phyloP scores from a whole-genome alignment of 2,888 invertebrate genomes.

The Cactoblastis cactorum region DNA sequence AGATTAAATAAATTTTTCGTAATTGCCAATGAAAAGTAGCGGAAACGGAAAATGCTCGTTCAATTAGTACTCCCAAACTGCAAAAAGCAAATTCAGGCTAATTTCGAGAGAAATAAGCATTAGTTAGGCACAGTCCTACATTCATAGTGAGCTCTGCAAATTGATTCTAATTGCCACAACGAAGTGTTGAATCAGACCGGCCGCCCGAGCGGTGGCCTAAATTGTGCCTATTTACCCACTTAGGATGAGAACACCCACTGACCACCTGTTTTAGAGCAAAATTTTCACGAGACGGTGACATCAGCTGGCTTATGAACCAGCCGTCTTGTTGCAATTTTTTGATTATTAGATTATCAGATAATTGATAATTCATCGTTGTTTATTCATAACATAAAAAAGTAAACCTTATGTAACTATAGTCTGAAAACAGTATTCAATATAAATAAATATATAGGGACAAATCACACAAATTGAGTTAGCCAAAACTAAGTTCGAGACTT shows the following conservation, averaged over 20 bases:
- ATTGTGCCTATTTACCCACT: slow-evolving; percentile 73
- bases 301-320: slow-evolving; percentile 35
- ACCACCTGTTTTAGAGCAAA: slow-evolving; percentile 62
- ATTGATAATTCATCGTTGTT: too few relatives aligned
- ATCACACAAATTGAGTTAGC: too few relatives aligned
- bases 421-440: too few relatives aligned
- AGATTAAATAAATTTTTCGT: too few relatives aligned
- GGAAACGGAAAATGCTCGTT: slow-evolving; percentile 33
- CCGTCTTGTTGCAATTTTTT: slow-evolving; percentile 27
- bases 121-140: slow-evolving; percentile 57
- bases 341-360: neutral
- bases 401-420: too few relatives aligned
- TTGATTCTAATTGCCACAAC: slow-evolving; percentile 77
- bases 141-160: slow-evolving; percentile 64
- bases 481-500: too few relatives aligned
- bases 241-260: slow-evolving; percentile 65
- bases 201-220: slow-evolving; percentile 57
- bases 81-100: slow-evolving; percentile 37
- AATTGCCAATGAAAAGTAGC: neutral
- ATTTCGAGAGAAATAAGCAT: slow-evolving; percentile 59
- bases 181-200: slow-evolving; percentile 75
- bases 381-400: too few relatives aligned
- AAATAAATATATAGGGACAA: too few relatives aligned
- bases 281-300: slow-evolving; percentile 47
- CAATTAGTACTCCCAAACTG: slow-evolving; percentile 38